Evolutionary conservation across 2,113 vertebrate genomes (phyloP), one percentile per base, ranked within the genome.

Genomic region (Brachirus orientalis): DNA sequence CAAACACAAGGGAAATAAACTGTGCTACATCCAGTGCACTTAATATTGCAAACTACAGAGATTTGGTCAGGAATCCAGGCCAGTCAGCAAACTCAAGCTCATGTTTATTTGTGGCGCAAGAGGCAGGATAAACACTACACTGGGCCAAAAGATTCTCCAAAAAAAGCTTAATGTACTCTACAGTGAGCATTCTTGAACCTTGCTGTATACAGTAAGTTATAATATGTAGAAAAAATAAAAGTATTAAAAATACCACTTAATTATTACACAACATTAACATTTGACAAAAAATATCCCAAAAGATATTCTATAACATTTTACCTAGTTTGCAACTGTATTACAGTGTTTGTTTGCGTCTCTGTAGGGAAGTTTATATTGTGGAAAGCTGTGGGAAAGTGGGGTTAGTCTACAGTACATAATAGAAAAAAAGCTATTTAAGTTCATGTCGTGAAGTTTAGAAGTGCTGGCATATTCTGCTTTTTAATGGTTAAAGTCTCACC

Each of bases 1-100:
- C 57, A 68, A 64, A 43, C 44, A 28, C 28, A 63, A 53, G 59
- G 43, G 45, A 55, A 59, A 41, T 43, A 43, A 13, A 41, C 18
- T 37, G 48, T 22, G 2, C 47, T 60, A 22, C 20, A 64, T 63
- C 10, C 8, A 37, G 7, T 48, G n/a, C 18, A 61, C 37, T 61
- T 64, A 44, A 64, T 76, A 36, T 70, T 51, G n/a, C 8, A 58
- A 19, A 6, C 5, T 28, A n/a, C 52, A 22, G 47, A 35, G 19
- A 20, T 22, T 50, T 22, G 19, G 10, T 10, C n/a, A n/a, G n/a
- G n/a, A n/a, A n/a, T n/a, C n/a, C n/a, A n/a, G n/a, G n/a, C n/a
- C 18, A 19, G 18, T 47, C 17, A 50, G 11, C 22, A 12, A 22
- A 19, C 47, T 50, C 22, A 12, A 22, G 19, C 47, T 50, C 47